Percentiles rank a stretch among this genome's conserved stretches.
Conservation (phyloP, 2,888 invertebrate species). For the Craniophora ligustri region DNA sequence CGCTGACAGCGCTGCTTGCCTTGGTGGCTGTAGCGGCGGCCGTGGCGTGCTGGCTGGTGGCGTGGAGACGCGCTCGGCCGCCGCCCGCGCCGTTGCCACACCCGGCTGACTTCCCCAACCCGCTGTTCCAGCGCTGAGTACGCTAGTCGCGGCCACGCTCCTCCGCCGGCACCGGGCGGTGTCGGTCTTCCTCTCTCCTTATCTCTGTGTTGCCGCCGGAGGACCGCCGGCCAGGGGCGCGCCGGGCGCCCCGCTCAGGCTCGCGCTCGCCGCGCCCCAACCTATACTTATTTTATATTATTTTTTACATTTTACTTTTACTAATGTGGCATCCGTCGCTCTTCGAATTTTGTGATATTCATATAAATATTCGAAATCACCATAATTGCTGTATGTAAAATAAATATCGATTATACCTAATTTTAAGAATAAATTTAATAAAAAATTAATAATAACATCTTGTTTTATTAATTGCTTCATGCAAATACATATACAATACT, state of each 20-base stretch:
- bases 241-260: conserved; percentile 73
- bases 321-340: conserved; percentile 84
- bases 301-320: conserved; percentile 68
- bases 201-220: conserved; percentile 85
- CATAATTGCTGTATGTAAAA: conserved; percentile 83
- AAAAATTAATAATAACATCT: conserved; percentile 66
- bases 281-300: conserved; percentile 70
- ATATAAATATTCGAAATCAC: conserved; percentile 85
- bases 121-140: conserved; percentile 91
- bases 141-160: conserved; percentile 85
- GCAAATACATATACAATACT: too few species aligned
- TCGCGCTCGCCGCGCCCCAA: conserved; percentile 81
- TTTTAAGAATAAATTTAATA: conserved; percentile 68
- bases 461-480: conserved; percentile 50
- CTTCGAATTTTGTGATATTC: conserved; percentile 88
- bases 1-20: conserved; percentile 96
- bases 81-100: conserved; percentile 97
- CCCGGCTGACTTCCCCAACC: conserved; percentile 98
- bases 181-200: conserved; percentile 83
- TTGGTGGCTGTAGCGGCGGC: conserved; percentile 98
- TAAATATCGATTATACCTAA: conserved; percentile 79
- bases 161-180: conserved; percentile 88
- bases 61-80: conserved; percentile 95
- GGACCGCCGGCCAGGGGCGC: conserved; percentile 85
- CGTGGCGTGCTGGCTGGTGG: conserved; percentile 98